These are phyloP conservation scores for Megathymus violae DNA, from an alignment of 1,140 invertebrate genomes.

Conservation along the genomic window DNA sequence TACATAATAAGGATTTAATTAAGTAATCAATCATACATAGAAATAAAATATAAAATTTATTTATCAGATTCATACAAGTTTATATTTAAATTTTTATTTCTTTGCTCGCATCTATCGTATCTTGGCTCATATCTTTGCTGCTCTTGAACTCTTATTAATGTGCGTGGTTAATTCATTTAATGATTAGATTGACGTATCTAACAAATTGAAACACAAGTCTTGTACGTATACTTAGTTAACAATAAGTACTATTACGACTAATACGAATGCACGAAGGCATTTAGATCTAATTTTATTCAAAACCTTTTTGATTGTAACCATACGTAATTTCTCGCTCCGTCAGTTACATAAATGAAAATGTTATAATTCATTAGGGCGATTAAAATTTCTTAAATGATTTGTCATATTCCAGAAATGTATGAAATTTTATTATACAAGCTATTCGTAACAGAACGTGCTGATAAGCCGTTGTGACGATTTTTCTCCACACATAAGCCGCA, in stretches of 20 bases:
- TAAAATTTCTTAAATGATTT: not conserved
- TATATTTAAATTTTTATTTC: too few relatives aligned
- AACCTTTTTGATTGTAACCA: too few relatives aligned
- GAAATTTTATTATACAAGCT: conserved; percentile 5
- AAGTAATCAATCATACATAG: too few relatives aligned
- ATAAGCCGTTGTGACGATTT: conserved; percentile 3
- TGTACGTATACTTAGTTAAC: too few relatives aligned
- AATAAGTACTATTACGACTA: too few relatives aligned
- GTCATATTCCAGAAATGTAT: not conserved
- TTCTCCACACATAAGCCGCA: not conserved
- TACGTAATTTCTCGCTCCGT: too few relatives aligned
- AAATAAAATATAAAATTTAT: too few relatives aligned
- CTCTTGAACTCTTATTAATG: conserved; percentile 7
- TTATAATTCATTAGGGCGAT: not conserved
- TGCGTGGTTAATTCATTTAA: conserved; percentile 20
- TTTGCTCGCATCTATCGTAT: conserved; percentile 11
- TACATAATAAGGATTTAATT: too few relatives aligned
- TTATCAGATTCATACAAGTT: too few relatives aligned
- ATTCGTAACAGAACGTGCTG: conserved; percentile 19
- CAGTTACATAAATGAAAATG: not conserved
- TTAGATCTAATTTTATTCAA: too few relatives aligned
- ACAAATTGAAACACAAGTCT: not conserved
- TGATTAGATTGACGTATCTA: conserved; percentile 10
- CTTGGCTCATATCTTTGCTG: conserved; percentile 6
- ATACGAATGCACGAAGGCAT: too few relatives aligned